Evolutionary conservation across 2,888 invertebrate species (phyloP).

Genomic region (Herminia tarsipennalis): DNA sequence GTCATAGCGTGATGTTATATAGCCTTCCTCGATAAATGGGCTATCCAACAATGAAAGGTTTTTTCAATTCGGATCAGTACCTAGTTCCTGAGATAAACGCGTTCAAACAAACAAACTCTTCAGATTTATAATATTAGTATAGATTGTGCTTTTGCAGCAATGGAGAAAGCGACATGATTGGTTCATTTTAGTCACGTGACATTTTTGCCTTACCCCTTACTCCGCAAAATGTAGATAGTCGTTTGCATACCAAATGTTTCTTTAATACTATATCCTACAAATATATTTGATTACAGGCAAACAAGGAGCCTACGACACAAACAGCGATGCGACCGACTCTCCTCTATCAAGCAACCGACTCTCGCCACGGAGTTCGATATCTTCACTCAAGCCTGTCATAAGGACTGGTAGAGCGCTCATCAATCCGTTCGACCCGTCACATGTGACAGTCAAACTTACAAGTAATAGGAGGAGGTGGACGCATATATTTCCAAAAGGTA

Average conservation of each 20-base stretch:
- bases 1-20: too few species aligned
- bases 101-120: too few species aligned
- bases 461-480: constrained; percentile 98
- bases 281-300: constrained; percentile 57
- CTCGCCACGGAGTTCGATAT: constrained; percentile 72
- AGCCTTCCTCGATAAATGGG: too few species aligned
- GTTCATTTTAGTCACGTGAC: too few species aligned
- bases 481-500: constrained; percentile 98
- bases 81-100: too few species aligned
- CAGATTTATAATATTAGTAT: too few species aligned
- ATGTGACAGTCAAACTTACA: constrained; percentile 97
- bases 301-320: constrained; percentile 58
- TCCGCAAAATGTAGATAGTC: constrained; percentile 58
- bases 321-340: constrained; percentile 70
- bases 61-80: too few species aligned
- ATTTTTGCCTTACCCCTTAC: too few species aligned
- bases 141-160: too few species aligned
- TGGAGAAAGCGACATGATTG: too few species aligned
- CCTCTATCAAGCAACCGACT: constrained; percentile 62
- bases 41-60: too few species aligned
- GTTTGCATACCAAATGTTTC: background rate
- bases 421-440: constrained; percentile 99
- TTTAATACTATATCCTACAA: background rate
- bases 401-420: constrained; percentile 95
- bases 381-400: constrained; percentile 83